These are phyloP conservation scores for Brachionus plicatilis DNA, from an alignment of 1,140 invertebrate genomes.

Conservation along the genomic window DNA sequence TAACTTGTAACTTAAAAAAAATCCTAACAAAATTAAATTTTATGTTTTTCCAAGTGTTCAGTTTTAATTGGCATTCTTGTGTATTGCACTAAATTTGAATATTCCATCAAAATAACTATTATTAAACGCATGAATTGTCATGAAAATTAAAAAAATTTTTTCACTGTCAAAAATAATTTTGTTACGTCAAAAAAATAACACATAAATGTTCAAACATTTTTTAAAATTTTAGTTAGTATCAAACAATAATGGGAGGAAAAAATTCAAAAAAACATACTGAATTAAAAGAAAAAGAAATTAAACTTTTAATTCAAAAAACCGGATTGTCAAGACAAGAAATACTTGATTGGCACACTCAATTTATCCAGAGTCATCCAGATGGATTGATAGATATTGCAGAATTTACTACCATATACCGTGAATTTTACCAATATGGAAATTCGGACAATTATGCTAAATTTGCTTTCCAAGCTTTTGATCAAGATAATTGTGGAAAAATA, in stretches of 20 bases:
- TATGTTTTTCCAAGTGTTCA: too few relatives aligned
- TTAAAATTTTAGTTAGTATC: too few relatives aligned
- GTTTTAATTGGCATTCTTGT: too few relatives aligned
- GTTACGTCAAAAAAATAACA: too few relatives aligned
- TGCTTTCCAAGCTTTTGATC: conserved; percentile 27
- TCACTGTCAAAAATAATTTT: neutral
- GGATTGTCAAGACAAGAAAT: conserved; percentile 37
- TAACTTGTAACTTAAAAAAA: too few relatives aligned
- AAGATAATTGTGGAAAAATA: conserved; percentile 34
- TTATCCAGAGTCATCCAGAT: neutral
- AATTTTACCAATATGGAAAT: conserved; percentile 26
- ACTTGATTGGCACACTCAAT: conserved; percentile 8
- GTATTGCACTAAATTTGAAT: too few relatives aligned
- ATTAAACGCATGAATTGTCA: neutral
- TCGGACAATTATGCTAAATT: neutral
- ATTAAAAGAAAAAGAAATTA: conserved; percentile 37
- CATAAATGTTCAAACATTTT: too few relatives aligned
- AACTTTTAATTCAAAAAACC: conserved; percentile 5
- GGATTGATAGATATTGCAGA: neutral
- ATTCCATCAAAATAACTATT: neutral
- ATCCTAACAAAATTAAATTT: too few relatives aligned
- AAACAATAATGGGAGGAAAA: neutral
- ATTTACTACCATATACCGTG: neutral
- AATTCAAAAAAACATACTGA: conserved; percentile 7
- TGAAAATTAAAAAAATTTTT: neutral